Evolutionary conservation across 2,113 vertebrate genomes (phyloP).

Genomic region (Hipposideros armiger): DNA sequence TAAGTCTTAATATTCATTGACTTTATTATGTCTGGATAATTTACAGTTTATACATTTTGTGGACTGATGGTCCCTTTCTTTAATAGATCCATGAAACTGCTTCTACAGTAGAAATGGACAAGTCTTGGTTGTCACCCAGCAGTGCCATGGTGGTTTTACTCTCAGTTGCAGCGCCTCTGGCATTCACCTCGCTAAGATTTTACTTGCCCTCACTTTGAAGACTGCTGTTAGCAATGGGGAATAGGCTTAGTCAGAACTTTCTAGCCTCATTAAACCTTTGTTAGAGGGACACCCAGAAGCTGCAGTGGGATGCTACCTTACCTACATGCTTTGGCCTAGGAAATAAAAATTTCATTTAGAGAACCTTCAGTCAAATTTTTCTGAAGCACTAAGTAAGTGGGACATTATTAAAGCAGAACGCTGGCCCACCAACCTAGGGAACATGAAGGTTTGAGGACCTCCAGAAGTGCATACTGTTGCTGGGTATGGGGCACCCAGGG

Average conservation of each 20-base stretch:
- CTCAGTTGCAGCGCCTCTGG: conserved; percentile 32
- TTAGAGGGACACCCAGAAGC: background rate
- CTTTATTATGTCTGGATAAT: conserved; percentile 51
- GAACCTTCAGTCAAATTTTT: background rate
- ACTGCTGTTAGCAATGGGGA: conserved; percentile 40
- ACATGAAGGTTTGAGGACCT: background rate
- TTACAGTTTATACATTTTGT: conserved; percentile 37
- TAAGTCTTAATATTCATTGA: conserved; percentile 36
- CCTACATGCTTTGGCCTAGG: background rate
- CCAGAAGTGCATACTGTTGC: background rate
- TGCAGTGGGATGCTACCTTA: background rate
- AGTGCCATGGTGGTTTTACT: conserved; percentile 1
- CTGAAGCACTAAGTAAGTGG: background rate
- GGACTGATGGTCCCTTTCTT: background rate
- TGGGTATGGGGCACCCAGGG: background rate
- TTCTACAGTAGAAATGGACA: conserved; percentile 22
- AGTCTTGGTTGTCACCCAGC: conserved; percentile 28
- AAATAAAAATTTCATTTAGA: conserved; percentile 48
- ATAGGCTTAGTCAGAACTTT: background rate
- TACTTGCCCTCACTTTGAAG: conserved; percentile 43
- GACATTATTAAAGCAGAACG: background rate
- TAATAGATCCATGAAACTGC: conserved; percentile 45
- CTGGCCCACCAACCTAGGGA: background rate
- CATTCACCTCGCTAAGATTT: conserved; percentile 35
- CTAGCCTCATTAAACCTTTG: background rate